Conservation (phyloP, 2,797 vertebrate genomes). For the Lagorchestes hirsutus region DNA sequence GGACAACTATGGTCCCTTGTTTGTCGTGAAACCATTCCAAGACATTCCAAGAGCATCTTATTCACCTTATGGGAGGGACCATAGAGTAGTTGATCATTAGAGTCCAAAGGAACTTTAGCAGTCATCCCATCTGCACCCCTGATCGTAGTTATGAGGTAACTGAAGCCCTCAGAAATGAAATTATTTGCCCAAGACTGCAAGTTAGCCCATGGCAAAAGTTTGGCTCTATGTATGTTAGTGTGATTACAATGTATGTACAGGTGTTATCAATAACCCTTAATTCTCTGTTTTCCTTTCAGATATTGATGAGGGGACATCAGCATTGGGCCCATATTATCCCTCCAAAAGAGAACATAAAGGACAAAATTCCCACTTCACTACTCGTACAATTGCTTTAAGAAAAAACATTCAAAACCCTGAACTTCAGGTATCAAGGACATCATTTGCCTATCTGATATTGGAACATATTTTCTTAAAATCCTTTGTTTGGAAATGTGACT, state of each 20-base stretch:
- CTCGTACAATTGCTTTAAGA: constrained; percentile 28
- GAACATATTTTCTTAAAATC: constrained; percentile 72
- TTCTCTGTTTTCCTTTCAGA: background rate
- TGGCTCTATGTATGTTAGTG: background rate
- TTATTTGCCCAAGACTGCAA: background rate
- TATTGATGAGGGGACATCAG: background rate
- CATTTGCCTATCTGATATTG: constrained; percentile 63
- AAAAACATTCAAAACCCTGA: constrained; percentile 24
- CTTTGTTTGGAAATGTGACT: constrained; percentile 67
- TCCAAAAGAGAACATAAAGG: background rate
- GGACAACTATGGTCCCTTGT: background rate
- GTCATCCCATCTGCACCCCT: background rate
- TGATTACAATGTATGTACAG: background rate
- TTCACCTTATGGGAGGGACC: background rate
- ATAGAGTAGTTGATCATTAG: background rate
- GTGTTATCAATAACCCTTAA: background rate
- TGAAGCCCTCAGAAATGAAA: background rate
- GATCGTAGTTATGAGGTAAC: background rate
- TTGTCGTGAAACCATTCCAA: background rate
- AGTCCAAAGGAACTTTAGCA: background rate
- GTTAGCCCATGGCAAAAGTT: background rate
- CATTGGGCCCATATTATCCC: background rate
- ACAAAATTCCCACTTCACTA: constrained; percentile 15
- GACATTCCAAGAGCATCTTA: background rate
- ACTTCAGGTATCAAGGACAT: constrained; percentile 61